Conservation (phyloP, 2,888 invertebrate genomes). For the Esperia sulphurella region DNA sequence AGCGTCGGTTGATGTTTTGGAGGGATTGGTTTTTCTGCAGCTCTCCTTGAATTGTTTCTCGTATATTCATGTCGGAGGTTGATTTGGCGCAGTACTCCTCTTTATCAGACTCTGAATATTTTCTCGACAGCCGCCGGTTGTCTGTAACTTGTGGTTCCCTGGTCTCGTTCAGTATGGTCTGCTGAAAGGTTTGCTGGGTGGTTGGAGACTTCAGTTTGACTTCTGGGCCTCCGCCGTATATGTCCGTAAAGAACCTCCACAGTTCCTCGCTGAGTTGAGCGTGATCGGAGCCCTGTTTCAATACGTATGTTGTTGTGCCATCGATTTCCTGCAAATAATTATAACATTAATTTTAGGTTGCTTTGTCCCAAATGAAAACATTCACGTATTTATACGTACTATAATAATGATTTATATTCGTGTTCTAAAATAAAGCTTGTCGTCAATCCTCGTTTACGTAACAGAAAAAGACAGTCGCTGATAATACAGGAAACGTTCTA, state of each 20-base stretch:
- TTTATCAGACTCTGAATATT: constrained; percentile 64
- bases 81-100: constrained; percentile 68
- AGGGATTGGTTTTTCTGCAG: constrained; percentile 69
- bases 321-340: constrained; percentile 63
- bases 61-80: constrained; percentile 56
- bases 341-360: background rate
- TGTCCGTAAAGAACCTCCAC: constrained; percentile 91
- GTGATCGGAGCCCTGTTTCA: constrained; percentile 81
- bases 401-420: too few species aligned
- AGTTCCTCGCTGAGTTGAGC: constrained; percentile 90
- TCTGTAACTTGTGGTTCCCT: constrained; percentile 9
- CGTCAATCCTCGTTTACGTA: too few species aligned
- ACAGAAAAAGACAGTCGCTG: too few species aligned
- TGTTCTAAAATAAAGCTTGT: too few species aligned
- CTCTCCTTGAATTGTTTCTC: constrained; percentile 47
- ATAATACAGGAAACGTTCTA: too few species aligned
- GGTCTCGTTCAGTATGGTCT: constrained; percentile 16
- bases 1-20: constrained; percentile 58
- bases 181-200: constrained; percentile 11
- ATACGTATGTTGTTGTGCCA: constrained; percentile 46
- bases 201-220: constrained; percentile 66
- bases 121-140: constrained; percentile 32
- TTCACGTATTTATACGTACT: too few species aligned
- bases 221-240: constrained; percentile 95
- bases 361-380: too few species aligned